These are phyloP conservation scores for Esperia sulphurella DNA, from an alignment of 2,888 invertebrate species.

Conservation along the genomic window DNA sequence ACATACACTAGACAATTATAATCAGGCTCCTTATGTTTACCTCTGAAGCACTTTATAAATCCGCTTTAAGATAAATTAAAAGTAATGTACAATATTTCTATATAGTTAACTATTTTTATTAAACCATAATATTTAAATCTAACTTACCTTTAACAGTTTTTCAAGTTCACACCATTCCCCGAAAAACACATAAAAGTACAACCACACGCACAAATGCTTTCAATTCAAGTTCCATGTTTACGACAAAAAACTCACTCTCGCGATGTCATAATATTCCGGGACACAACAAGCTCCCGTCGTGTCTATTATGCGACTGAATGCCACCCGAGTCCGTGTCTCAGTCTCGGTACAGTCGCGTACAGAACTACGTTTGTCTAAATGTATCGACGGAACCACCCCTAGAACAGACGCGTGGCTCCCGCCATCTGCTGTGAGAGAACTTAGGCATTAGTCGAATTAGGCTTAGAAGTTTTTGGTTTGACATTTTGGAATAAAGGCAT, in stretches of 20 bases:
- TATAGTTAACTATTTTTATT: too few relatives aligned
- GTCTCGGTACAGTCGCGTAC: slow-evolving; percentile 1
- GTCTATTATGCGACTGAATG: slow-evolving; percentile 27
- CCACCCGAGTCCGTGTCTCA: neutral
- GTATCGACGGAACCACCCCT: slow-evolving; percentile 9
- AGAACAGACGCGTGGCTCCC: slow-evolving; percentile 1
- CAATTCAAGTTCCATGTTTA: slow-evolving; percentile 2
- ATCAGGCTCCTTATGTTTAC: too few relatives aligned
- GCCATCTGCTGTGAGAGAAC: slow-evolving; percentile 8
- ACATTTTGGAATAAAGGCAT: neutral
- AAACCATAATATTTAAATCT: neutral
- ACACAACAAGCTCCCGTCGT: slow-evolving; percentile 23
- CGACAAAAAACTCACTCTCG: slow-evolving; percentile 1
- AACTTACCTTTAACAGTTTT: neutral
- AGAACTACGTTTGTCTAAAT: slow-evolving; percentile 13
- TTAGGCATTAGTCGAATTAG: slow-evolving; percentile 1
- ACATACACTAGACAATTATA: too few relatives aligned
- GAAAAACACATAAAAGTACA: slow-evolving; percentile 1
- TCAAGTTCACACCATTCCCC: neutral
- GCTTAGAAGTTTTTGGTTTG: neutral
- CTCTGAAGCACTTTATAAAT: too few relatives aligned
- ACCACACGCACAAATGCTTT: slow-evolving; percentile 2
- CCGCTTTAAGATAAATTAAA: too few relatives aligned
- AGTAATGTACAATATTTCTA: too few relatives aligned
- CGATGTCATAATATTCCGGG: neutral